phyloP scores from a whole-genome alignment of 2,797 vertebrate species.

The Catamblyrhynchus diadema region DNA sequence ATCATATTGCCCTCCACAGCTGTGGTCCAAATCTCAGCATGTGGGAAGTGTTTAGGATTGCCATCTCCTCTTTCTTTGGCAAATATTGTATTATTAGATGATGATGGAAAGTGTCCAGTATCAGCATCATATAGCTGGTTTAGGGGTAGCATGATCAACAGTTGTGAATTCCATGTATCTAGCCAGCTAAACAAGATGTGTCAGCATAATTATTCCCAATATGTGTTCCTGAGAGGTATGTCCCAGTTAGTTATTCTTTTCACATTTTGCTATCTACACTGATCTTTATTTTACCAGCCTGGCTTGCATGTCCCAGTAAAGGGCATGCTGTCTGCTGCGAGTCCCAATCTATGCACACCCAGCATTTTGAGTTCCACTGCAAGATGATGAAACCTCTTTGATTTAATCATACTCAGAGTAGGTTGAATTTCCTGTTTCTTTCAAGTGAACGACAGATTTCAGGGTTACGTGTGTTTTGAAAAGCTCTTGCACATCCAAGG shows the following conservation, averaged over 20 bases:
- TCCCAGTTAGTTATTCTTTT: not conserved
- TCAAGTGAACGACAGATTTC: not conserved
- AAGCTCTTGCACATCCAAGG: not conserved
- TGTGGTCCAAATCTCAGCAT: not conserved
- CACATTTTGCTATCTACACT: not conserved
- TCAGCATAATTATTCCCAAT: not conserved
- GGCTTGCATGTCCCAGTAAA: not conserved
- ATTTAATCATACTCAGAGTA: not conserved
- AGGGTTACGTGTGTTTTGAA: not conserved
- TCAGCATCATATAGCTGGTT: not conserved
- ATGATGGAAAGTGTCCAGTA: not conserved
- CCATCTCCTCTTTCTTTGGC: not conserved
- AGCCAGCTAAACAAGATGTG: not conserved
- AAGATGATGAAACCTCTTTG: not conserved
- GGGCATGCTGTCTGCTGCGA: not conserved
- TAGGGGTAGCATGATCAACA: not conserved
- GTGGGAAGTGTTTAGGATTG: not conserved
- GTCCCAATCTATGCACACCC: not conserved
- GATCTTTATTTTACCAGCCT: not conserved
- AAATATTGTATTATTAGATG: not conserved
- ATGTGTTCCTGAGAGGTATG: not conserved
- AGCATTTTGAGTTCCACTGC: not conserved
- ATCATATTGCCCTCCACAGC: not conserved
- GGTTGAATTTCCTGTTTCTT: not conserved
- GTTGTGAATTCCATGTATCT: not conserved